Evolutionary conservation across 1,140 invertebrate genomes (phyloP), one percentile per base, ranked within the genome.

Genomic region (Hylyphantes graminicola): DNA sequence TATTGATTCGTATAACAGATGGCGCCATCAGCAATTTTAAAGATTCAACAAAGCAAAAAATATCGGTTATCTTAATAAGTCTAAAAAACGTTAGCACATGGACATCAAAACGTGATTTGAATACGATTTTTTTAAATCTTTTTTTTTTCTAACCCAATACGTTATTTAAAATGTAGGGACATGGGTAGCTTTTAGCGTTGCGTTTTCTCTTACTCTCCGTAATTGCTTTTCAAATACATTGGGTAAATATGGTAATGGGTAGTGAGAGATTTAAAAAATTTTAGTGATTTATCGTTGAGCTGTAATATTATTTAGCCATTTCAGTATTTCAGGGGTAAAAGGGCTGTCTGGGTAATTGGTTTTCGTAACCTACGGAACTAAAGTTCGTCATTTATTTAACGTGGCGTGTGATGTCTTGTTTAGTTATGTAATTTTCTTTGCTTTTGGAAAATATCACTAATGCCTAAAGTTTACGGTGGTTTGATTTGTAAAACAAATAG

Each of bases 31-130:
- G 50, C 9, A 53, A 15, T 51, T 70, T 53, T 50, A 53, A 51
- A 70, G 51, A 53, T 70, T 70, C 54, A 21, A 50, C 68, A n/a
- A 70, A 70, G 51, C 68, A 35, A 35, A 35, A 35, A 35, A 35
- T 35, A 35, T 35, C 54, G 68, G 54, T 70, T 70, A 70, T 70
- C 68, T 51, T 70, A 70, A 70, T 70, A 53, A 53, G 68, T 17
- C 6, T 51, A 70, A 70, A 70, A 70, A 70, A 48, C 51, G 68
- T 70, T 51, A 70, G 68, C 68, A 70, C 68, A 70, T 70, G 68
- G 68, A 54, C 2, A 19, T 48, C 68, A 70, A 70, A 70, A 70
- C 68, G 68, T 70, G 68, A 70, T 70, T 51, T 51, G 68, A 70
- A 70, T 70, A 70, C 7, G 12, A 11, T 70, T 19, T 19, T 19